Percentiles rank a stretch among this genome's conserved stretches.
Conservation (phyloP, 2,888 invertebrate species). For the Nomada ruficornis region DNA sequence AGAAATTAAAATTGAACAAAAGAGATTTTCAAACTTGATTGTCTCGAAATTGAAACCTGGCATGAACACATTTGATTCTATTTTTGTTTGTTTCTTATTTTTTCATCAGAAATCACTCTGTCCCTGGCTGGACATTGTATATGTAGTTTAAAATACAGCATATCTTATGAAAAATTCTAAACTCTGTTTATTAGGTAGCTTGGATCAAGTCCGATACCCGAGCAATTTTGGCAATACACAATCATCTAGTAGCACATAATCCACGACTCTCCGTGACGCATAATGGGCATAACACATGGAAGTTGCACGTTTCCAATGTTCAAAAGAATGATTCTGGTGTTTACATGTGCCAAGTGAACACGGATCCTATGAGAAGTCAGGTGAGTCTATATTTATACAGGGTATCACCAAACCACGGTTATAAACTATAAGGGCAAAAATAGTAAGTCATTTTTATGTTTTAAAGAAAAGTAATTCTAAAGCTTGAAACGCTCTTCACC, state of each 20-base stretch:
- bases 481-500: too few species aligned
- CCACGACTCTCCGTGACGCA: slow-evolving; percentile 94
- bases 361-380: slow-evolving; percentile 95
- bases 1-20: too few species aligned
- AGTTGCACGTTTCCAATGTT: slow-evolving; percentile 94
- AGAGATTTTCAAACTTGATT: too few species aligned
- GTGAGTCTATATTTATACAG: slow-evolving; percentile 85
- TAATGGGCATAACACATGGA: slow-evolving; percentile 97
- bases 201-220: slow-evolving; percentile 97
- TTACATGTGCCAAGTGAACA: slow-evolving; percentile 98
- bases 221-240: slow-evolving; percentile 95
- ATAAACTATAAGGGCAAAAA: too few species aligned
- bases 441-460: too few species aligned
- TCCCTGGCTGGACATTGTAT: neutral
- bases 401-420: too few species aligned
- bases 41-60: too few species aligned
- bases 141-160: neutral
- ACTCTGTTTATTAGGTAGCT: slow-evolving; percentile 88
- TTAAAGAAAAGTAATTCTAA: too few species aligned
- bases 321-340: slow-evolving; percentile 97
- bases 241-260: slow-evolving; percentile 95
- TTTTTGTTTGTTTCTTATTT: too few species aligned
- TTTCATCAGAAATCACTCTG: too few species aligned
- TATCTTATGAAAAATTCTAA: neutral
- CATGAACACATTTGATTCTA: too few species aligned